Evolutionary conservation across 2,888 invertebrate genomes (phyloP), one percentile per base, ranked within the genome.

Genomic region (Gryllus longicercus): DNA sequence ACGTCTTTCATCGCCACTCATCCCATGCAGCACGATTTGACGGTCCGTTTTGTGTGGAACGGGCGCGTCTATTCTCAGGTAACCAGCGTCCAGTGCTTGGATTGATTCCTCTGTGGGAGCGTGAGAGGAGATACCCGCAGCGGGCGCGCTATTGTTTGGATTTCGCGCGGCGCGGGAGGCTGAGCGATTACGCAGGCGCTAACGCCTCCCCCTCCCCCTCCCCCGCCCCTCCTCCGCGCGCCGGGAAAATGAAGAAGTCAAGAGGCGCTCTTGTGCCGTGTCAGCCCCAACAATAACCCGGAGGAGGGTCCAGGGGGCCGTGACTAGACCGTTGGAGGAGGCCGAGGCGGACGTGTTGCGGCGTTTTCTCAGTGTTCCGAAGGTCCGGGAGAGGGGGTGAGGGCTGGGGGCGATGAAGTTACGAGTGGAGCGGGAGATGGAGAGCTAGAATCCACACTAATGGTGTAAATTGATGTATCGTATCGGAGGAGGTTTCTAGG

Each of bases 251-350:
- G 63, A 63, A 63, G 63, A 63, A 63, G 63, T 63, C 63, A 63
- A 63, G n/a, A 63, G 63, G 63, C n/a, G 63, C 63, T 63, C 63
- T 63, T 63, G 63, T 63, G 63, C 63, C 63, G n/a, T 63, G 63
- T 63, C 63, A 14, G 63, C 63, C 16, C n/a, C n/a, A 18, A 63
- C 63, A 63, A 63, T 63, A 63, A n/a, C 63, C 38, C 38, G 38
- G 0, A 8, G 38, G 38, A 38, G 38, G 38, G 38, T 38, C 38
- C 5, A 8, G 38, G 38, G 38, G 38, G 38, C 38, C 38, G 38
- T 38, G 38, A 38, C 38, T 38, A 5, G 38, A 5, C 38, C 38
- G 38, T 38, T 38, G 38, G 25, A 38, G 63, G 2, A 4, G 63
- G 18, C 63, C n/a, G 63, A 63, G 63, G n/a, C n/a, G 38, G 38